These are phyloP conservation scores for Nasonia vitripennis DNA, from an alignment of 1,140 invertebrate species.

Conservation along the genomic window DNA sequence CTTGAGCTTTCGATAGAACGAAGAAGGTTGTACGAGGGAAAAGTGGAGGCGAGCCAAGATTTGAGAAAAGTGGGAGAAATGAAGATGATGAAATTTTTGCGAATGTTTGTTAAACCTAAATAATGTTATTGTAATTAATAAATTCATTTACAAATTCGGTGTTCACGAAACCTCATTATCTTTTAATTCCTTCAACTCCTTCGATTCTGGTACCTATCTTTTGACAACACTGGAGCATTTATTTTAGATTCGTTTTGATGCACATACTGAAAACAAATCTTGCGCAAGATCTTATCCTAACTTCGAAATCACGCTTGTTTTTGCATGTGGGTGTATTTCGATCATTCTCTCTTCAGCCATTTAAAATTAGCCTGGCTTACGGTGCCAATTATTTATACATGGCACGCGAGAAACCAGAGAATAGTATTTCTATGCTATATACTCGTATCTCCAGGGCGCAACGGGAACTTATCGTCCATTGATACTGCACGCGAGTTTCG, in stretches of 20 bases:
- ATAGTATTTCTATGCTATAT: background rate
- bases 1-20: background rate
- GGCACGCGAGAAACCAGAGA: background rate
- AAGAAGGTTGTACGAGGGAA: background rate
- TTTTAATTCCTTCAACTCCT: no score
- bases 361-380: background rate
- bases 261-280: background rate
- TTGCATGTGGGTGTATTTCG: background rate
- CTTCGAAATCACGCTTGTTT: background rate
- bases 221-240: no score
- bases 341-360: background rate
- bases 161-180: no score
- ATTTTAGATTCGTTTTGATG: background rate
- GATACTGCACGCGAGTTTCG: background rate
- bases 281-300: background rate
- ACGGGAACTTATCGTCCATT: no score
- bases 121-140: no score
- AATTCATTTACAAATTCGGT: no score
- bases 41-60: constrained; percentile 26
- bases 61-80: background rate
- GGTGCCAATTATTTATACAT: background rate
- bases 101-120: no score
- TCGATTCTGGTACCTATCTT: no score
- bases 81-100: no score
- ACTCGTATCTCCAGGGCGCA: background rate